Conservation (phyloP, 2,797 vertebrate species). For the Nothura maculosa region DNA sequence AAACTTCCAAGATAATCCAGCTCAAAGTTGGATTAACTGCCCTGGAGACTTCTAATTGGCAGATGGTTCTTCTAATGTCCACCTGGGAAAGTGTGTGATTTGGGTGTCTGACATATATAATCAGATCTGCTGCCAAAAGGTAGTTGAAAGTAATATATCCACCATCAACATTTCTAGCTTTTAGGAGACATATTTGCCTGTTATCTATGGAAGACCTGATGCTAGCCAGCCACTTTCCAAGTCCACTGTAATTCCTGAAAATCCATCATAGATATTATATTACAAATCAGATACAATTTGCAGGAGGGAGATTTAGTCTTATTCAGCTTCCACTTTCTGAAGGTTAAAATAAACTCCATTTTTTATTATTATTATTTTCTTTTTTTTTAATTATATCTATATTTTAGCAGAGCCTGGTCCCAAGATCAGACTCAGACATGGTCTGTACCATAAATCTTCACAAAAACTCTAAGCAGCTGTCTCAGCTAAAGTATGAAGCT, state of each 20-base stretch:
- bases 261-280: background rate
- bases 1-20: conserved; percentile 78
- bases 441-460: background rate
- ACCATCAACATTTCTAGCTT: conserved; percentile 31
- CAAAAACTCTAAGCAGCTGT: background rate
- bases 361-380: background rate
- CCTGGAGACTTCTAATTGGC: conserved; percentile 74
- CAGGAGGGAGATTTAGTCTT: background rate
- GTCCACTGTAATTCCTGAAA: conserved; percentile 1
- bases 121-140: conserved; percentile 41
- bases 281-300: background rate
- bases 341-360: background rate
- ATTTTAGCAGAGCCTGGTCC: background rate
- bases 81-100: conserved; percentile 28
- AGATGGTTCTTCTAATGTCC: conserved; percentile 72
- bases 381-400: background rate
- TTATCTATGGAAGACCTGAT: background rate
- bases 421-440: background rate
- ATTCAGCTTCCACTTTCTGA: background rate
- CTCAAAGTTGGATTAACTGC: conserved; percentile 73
- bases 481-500: background rate
- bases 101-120: conserved; percentile 35
- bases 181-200: background rate
- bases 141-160: background rate
- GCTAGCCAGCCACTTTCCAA: background rate